Evolutionary conservation across 2,113 vertebrate genomes (phyloP).

Genomic region (Cathartes aura): DNA sequence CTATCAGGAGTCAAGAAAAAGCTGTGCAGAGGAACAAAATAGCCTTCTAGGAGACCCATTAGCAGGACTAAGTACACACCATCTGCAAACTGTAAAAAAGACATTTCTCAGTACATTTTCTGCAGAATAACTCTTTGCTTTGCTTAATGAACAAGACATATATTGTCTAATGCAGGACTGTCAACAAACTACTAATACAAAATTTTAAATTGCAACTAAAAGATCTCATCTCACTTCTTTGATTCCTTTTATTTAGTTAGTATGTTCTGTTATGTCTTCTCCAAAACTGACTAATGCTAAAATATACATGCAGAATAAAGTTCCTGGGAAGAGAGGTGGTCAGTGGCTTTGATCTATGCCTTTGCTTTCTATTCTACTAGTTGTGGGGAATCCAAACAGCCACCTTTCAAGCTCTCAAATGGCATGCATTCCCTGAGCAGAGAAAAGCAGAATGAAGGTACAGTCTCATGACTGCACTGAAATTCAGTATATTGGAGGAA

Average conservation of each 20-base stretch:
- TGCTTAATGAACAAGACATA: background rate
- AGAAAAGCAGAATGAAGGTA: background rate
- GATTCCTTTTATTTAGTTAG: background rate
- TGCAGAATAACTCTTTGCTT: background rate
- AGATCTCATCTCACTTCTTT: background rate
- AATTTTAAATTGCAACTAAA: background rate
- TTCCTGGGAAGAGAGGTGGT: background rate
- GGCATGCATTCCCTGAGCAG: background rate
- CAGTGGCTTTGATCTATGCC: background rate
- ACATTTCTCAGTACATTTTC: background rate
- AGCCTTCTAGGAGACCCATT: constrained; percentile 96
- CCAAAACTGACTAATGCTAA: background rate
- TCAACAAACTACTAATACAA: background rate
- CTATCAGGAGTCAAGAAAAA: constrained; percentile 98
- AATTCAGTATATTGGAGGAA: background rate
- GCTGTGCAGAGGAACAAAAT: constrained; percentile 96
- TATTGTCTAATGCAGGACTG: background rate
- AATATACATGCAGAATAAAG: background rate
- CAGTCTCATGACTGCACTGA: background rate
- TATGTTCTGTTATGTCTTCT: background rate
- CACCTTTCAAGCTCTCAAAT: background rate
- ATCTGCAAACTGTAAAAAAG: constrained; percentile 90
- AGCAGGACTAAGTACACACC: constrained; percentile 96
- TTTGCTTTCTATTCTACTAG: background rate
- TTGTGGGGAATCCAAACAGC: background rate